A percentile compares a stretch with the other conserved stretches of the same genome.
phyloP scores from a whole-genome alignment of 2,113 vertebrate species.

The Trogon melanurus region DNA sequence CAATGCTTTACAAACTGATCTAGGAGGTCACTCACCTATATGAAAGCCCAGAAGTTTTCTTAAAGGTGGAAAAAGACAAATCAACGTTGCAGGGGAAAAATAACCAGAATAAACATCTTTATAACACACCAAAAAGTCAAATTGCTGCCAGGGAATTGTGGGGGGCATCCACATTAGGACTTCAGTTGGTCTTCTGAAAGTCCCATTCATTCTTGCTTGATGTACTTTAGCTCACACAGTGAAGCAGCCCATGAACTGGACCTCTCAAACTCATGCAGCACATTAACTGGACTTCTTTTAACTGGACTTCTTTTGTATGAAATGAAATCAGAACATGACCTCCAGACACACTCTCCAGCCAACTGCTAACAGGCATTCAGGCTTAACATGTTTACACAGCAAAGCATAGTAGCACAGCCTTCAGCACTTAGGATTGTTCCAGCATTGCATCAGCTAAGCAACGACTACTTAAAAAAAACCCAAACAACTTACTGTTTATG shows the following conservation, averaged over 20 bases:
- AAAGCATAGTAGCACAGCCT: background rate
- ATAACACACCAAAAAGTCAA: background rate
- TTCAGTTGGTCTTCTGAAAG: background rate
- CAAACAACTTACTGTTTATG: conserved; percentile 2
- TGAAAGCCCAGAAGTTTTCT: background rate
- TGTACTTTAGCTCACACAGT: background rate
- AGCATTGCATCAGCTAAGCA: background rate
- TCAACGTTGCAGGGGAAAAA: background rate
- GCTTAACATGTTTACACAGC: background rate
- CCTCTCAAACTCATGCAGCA: background rate
- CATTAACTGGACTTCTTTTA: background rate
- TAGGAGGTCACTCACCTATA: background rate
- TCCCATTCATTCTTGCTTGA: background rate
- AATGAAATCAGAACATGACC: background rate
- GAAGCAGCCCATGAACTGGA: background rate
- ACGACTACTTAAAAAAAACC: background rate
- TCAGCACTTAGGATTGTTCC: background rate
- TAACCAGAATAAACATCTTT: background rate
- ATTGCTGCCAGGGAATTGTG: background rate
- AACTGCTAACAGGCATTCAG: background rate
- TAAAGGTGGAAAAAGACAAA: background rate
- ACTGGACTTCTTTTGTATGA: background rate
- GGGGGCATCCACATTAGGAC: background rate
- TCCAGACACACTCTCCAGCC: background rate
- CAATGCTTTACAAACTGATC: background rate